Evolutionary conservation across 1,140 invertebrate genomes (phyloP).

Genomic region (Telenomus remus): DNA sequence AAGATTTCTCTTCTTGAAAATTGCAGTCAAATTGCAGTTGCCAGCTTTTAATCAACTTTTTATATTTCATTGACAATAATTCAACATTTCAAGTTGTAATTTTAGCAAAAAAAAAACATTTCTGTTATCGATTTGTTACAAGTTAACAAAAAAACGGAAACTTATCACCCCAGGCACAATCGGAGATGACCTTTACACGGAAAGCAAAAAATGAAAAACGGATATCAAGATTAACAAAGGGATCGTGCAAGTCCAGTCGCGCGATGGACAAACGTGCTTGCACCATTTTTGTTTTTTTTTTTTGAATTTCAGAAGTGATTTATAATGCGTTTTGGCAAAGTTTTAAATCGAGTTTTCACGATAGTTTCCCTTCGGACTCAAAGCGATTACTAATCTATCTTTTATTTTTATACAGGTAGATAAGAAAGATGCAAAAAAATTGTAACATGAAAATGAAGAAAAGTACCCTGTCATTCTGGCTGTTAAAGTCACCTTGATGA

Average conservation of each 20-base stretch:
- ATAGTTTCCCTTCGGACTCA: neutral
- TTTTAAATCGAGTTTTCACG: conserved; percentile 4
- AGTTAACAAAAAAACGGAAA: too few relatives aligned
- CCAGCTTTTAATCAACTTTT: too few relatives aligned
- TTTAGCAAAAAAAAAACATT: too few relatives aligned
- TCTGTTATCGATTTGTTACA: too few relatives aligned
- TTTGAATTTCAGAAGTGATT: neutral
- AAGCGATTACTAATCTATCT: neutral
- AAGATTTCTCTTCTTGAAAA: conserved; percentile 24
- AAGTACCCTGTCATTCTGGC: too few relatives aligned
- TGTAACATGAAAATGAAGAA: too few relatives aligned
- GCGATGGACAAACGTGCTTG: neutral
- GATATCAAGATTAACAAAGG: conserved; percentile 10
- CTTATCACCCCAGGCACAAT: conserved; percentile 7
- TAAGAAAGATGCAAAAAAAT: too few relatives aligned
- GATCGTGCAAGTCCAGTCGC: conserved; percentile 2
- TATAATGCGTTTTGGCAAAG: conserved; percentile 3
- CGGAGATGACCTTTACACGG: conserved; percentile 4
- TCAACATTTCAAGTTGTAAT: too few relatives aligned
- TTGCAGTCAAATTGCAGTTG: neutral
- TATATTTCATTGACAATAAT: too few relatives aligned
- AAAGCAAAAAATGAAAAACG: conserved; percentile 9
- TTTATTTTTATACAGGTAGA: too few relatives aligned
- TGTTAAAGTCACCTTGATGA: too few relatives aligned
- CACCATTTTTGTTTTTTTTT: conserved; percentile 2